A percentile compares a stretch with the other conserved stretches of the same genome.
Conservation (phyloP, 2,888 invertebrate species). For the Sepiola atlantica region DNA sequence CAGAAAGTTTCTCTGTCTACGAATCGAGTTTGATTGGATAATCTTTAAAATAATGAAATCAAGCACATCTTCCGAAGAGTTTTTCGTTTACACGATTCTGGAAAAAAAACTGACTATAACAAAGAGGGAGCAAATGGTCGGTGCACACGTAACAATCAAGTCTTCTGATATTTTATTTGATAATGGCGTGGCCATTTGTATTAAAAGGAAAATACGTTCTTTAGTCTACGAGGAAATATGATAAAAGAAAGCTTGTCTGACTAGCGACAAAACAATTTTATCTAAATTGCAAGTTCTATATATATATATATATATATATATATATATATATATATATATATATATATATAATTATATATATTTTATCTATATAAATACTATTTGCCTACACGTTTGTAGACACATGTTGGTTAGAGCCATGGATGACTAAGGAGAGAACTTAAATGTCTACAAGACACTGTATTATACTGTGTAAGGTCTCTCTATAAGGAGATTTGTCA, state of each 20-base stretch:
- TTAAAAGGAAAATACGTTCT: not conserved
- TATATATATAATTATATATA: not conserved
- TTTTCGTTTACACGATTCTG: not conserved
- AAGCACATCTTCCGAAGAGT: not conserved
- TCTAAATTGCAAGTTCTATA: not conserved
- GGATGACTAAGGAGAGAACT: too few relatives aligned
- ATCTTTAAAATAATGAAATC: not conserved
- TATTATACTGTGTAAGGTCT: too few relatives aligned
- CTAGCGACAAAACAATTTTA: not conserved
- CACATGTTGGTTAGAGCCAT: too few relatives aligned
- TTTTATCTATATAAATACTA: not conserved
- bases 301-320: not conserved
- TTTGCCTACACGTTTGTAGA: too few relatives aligned
- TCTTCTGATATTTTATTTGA: not conserved
- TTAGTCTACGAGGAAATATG: not conserved
- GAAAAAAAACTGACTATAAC: not conserved
- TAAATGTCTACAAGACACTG: too few relatives aligned
- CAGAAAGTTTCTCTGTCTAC: not conserved
- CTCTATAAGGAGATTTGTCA: too few relatives aligned
- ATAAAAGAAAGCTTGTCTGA: not conserved
- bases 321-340: not conserved
- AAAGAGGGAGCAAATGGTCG: not conserved
- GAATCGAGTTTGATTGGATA: not conserved
- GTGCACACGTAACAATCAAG: not conserved
- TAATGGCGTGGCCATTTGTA: not conserved